Evolutionary conservation across 1,140 invertebrate genomes (phyloP).

Genomic region (Cydia amplana): DNA sequence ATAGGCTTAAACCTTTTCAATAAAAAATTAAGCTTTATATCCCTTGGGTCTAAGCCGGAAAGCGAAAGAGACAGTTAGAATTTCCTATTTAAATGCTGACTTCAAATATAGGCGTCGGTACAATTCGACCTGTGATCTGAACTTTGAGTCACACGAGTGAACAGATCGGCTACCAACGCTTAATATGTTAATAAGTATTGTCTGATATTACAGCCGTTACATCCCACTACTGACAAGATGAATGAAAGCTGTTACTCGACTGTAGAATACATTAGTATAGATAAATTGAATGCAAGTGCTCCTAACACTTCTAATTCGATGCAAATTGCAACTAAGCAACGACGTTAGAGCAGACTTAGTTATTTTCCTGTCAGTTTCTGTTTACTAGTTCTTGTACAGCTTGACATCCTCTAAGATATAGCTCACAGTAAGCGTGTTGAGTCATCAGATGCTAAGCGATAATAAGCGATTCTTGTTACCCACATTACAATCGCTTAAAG

Average conservation of each 20-base stretch:
- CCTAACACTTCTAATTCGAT: conserved; percentile 16
- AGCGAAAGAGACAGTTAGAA: no score
- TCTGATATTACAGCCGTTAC: not conserved
- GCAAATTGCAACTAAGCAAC: conserved; percentile 19
- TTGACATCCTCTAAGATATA: not conserved
- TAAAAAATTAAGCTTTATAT: no score
- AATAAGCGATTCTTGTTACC: not conserved
- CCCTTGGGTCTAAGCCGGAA: no score
- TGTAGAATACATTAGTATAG: not conserved
- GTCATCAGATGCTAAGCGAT: not conserved
- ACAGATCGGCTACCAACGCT: no score
- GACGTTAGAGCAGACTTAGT: not conserved
- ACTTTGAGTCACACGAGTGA: no score
- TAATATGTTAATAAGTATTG: conserved; percentile 9
- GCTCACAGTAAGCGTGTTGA: not conserved
- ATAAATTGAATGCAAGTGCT: conserved; percentile 12
- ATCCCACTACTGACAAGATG: not conserved
- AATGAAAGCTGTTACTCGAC: not conserved
- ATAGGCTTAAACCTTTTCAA: no score
- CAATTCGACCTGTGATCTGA: no score
- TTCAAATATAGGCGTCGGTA: no score
- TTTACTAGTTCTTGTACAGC: not conserved
- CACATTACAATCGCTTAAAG: not conserved
- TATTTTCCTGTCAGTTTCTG: conserved; percentile 12
- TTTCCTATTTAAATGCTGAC: no score